Conservation (phyloP, 2,113 vertebrate species). For the Brienomyrus longianalis region DNA sequence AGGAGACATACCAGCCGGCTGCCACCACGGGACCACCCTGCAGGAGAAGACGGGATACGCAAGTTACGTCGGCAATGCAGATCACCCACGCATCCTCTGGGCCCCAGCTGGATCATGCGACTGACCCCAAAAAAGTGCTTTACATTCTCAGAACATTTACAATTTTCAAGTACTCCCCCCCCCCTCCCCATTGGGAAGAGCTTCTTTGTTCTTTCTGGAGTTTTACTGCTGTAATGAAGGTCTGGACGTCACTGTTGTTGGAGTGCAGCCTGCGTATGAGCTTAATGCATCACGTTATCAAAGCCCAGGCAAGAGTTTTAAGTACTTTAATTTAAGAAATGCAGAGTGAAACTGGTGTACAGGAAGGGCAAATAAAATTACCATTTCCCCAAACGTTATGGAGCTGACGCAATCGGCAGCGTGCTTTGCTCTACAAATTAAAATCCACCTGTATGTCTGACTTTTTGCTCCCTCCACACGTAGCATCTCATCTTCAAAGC, state of each 20-base stretch:
- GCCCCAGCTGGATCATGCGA: not conserved
- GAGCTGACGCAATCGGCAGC: not conserved
- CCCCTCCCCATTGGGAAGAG: not conserved
- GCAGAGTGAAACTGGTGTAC: not conserved
- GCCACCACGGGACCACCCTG: constrained; percentile 57
- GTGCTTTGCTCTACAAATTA: not conserved
- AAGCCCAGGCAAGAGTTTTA: not conserved
- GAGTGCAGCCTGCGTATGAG: not conserved
- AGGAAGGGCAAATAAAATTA: not conserved
- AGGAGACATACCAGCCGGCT: constrained; percentile 66
- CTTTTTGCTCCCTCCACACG: not conserved
- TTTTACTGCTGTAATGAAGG: constrained; percentile 7
- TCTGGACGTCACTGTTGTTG: not conserved
- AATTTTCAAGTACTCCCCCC: not conserved
- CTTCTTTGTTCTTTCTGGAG: not conserved
- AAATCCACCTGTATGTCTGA: not conserved
- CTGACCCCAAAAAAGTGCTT: not conserved
- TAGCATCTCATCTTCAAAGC: constrained; percentile 14
- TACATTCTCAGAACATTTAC: constrained; percentile 6
- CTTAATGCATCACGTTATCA: not conserved
- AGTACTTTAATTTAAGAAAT: constrained; percentile 4
- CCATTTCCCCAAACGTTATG: not conserved
- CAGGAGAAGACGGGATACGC: constrained; percentile 30
- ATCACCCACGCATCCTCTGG: not conserved
- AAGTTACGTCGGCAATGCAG: constrained; percentile 13